phyloP scores from a whole-genome alignment of 2,888 invertebrate species.

The Acholoe squamosa region DNA sequence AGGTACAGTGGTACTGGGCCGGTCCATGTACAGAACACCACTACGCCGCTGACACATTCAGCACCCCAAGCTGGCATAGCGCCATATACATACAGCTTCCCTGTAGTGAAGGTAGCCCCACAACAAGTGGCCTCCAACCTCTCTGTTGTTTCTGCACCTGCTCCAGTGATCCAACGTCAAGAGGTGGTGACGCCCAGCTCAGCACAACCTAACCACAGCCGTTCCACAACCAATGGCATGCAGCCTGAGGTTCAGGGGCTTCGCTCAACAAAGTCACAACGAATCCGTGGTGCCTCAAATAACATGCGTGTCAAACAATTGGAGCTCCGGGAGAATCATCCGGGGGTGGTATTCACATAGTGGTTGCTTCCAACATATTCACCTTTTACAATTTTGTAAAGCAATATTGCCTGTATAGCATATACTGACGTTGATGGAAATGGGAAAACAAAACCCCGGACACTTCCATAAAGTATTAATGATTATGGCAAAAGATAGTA shows the following conservation, averaged over 20 bases:
- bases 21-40: conserved; percentile 48
- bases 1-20: conserved; percentile 48
- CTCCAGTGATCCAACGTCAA: conserved; percentile 80
- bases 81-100: conserved; percentile 65
- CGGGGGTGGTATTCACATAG: conserved; percentile 73
- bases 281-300: conserved; percentile 77
- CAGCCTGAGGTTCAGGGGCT: conserved; percentile 57
- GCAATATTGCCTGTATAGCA: too few species aligned
- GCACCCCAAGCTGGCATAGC: background rate
- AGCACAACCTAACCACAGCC: background rate
- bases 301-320: conserved; percentile 76
- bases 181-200: conserved; percentile 68
- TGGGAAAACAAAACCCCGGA: background rate
- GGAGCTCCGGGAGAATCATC: conserved; percentile 79
- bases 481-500: background rate
- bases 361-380: background rate
- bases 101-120: conserved; percentile 63
- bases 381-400: too few species aligned
- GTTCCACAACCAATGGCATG: background rate
- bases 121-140: conserved; percentile 70
- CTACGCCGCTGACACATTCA: conserved; percentile 34
- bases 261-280: conserved; percentile 77
- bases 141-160: conserved; percentile 82
- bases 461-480: background rate
- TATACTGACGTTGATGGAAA: background rate